A percentile compares a stretch with the other conserved stretches of the same genome.
Conservation (phyloP, 2,888 invertebrate species). For the Stenichneumon culpator region DNA sequence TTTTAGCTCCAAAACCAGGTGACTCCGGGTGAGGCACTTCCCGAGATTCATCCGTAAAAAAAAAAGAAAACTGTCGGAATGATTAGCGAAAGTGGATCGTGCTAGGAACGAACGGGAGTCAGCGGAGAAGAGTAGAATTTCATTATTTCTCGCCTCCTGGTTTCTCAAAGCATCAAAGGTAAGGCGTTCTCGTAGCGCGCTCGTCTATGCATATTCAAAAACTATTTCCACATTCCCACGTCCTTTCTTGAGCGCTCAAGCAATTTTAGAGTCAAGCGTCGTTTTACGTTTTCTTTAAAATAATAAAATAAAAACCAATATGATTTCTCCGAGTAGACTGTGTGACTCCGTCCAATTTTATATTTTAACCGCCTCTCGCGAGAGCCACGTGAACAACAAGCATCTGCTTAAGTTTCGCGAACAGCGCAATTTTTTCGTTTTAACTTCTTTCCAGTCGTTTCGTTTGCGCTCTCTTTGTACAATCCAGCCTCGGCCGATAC, state of each 20-base stretch:
- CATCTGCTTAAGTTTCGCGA: neutral
- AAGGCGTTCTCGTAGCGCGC: constrained; percentile 30
- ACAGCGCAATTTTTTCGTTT: neutral
- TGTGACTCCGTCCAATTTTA: neutral
- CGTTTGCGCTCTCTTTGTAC: no score
- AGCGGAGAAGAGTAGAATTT: constrained; percentile 56
- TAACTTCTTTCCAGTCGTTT: no score
- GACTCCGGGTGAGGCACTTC: neutral
- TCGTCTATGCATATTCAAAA: neutral
- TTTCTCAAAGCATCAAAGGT: constrained; percentile 76
- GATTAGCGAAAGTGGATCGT: constrained; percentile 49
- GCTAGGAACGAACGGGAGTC: constrained; percentile 39
- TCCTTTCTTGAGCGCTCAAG: neutral
- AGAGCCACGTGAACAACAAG: neutral
- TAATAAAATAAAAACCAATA: neutral
- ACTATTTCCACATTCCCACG: neutral
- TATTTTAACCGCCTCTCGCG: no score
- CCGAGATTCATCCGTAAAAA: neutral
- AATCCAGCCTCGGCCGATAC: neutral
- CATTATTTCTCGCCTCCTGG: constrained; percentile 73
- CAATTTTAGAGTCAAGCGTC: neutral
- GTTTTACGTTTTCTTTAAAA: neutral
- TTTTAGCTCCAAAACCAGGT: neutral
- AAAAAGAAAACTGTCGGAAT: constrained; percentile 13
- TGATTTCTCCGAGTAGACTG: neutral